Evolutionary conservation across 2,113 vertebrate species (phyloP).

Genomic region (Grammomys surdaster): DNA sequence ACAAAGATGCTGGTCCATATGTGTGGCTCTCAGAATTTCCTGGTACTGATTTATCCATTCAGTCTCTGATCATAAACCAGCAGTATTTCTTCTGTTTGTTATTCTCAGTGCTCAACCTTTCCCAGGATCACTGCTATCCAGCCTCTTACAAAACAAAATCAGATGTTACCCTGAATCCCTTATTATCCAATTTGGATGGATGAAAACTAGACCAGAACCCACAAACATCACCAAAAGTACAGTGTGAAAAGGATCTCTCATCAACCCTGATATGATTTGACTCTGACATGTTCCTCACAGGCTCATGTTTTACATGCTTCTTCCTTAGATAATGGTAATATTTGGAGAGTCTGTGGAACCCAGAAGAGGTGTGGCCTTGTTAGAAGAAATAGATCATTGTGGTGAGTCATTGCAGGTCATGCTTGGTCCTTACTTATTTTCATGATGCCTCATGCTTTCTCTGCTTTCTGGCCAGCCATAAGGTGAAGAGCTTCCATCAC

Average conservation of each 20-base stretch:
- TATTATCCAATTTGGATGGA: background rate
- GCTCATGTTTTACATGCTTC: background rate
- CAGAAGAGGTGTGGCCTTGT: background rate
- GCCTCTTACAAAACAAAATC: background rate
- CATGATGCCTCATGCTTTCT: background rate
- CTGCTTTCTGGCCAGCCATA: background rate
- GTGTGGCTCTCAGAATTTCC: background rate
- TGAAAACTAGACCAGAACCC: background rate
- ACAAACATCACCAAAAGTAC: background rate
- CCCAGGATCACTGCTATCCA: background rate
- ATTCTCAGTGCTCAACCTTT: background rate
- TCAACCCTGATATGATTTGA: background rate
- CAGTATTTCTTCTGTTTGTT: background rate
- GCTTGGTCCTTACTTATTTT: background rate
- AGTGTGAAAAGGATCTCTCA: background rate
- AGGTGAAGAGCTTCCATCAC: background rate
- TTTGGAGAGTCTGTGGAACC: background rate
- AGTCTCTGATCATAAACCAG: conserved; percentile 6
- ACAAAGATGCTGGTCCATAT: background rate
- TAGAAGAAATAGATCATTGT: background rate
- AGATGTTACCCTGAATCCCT: background rate
- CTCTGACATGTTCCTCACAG: background rate
- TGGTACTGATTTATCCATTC: background rate
- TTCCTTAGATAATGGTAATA: background rate
- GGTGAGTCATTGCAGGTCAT: background rate